A percentile compares a stretch with the other conserved stretches of the same genome.
Conservation (phyloP, 1,140 invertebrate genomes). For the Belonocnema kinseyi region DNA sequence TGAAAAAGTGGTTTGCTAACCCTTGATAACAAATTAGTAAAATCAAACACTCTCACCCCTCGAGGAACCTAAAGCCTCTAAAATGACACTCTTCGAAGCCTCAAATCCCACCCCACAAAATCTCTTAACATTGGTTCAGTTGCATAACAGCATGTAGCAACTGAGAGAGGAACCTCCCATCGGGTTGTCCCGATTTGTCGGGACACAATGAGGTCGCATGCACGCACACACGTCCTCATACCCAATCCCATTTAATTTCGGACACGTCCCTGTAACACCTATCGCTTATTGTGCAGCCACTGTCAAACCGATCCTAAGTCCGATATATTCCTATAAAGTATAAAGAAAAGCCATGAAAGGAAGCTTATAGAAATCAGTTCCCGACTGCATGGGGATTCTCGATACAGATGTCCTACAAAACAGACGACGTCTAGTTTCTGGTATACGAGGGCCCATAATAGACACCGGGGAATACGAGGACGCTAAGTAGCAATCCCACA, state of each 20-base stretch:
- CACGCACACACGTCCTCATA: slow-evolving; percentile 15
- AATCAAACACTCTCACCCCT: too few relatives aligned
- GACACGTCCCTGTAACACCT: slow-evolving; percentile 43
- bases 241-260: slow-evolving; percentile 44
- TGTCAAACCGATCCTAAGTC: slow-evolving; percentile 43
- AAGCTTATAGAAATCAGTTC: slow-evolving; percentile 53
- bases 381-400: slow-evolving; percentile 41
- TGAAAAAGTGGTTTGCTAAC: too few relatives aligned
- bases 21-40: too few relatives aligned
- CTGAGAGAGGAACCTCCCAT: slow-evolving; percentile 12
- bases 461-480: slow-evolving; percentile 49
- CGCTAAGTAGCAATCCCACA: slow-evolving; percentile 58
- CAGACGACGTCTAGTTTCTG: slow-evolving; percentile 42
- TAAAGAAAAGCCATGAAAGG: slow-evolving; percentile 46
- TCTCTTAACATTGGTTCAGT: neutral
- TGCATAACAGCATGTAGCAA: slow-evolving; percentile 13
- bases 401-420: slow-evolving; percentile 59
- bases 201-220: slow-evolving; percentile 38
- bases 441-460: slow-evolving; percentile 44
- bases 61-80: neutral
- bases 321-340: slow-evolving; percentile 22
- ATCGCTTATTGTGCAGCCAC: slow-evolving; percentile 42
- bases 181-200: slow-evolving; percentile 56
- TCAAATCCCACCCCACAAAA: neutral
- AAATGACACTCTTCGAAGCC: neutral